phyloP scores from a whole-genome alignment of 92 coral and sea anemone species.

The Desmophyllum pertusum region DNA sequence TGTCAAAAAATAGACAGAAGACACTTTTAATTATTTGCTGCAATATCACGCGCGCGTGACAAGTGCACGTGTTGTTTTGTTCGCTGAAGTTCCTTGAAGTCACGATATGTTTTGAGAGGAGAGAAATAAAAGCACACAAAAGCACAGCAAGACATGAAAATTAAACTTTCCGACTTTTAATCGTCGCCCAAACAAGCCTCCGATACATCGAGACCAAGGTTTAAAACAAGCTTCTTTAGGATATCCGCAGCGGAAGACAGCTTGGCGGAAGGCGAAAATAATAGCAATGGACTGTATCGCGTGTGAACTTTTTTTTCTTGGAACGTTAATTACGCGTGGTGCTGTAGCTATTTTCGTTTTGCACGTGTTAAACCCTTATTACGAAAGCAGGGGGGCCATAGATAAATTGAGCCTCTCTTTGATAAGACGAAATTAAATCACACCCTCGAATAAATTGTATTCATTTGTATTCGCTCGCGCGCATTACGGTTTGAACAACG shows the following conservation, averaged over 20 bases:
- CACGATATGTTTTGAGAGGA: background rate
- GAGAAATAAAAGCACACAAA: background rate
- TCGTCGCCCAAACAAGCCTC: background rate
- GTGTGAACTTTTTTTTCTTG: background rate
- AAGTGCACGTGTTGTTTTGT: background rate
- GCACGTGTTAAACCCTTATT: conserved; percentile 24
- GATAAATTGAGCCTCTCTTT: conserved; percentile 11
- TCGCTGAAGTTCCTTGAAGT: background rate
- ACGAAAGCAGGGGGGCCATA: conserved; percentile 6
- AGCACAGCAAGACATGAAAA: background rate
- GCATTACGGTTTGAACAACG: conserved; percentile 11
- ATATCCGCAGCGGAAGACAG: background rate
- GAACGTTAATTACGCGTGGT: background rate
- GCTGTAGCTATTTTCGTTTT: conserved; percentile 1
- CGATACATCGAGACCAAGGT: too few species aligned
- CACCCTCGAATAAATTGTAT: conserved; percentile 15
- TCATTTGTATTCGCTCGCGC: conserved; percentile 8
- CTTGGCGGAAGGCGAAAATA: conserved; percentile 13
- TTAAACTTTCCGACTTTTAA: conserved; percentile 7
- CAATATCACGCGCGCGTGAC: background rate
- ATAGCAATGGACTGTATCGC: background rate
- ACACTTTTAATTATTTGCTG: background rate
- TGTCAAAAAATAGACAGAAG: conserved; percentile 8
- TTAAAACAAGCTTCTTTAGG: background rate
- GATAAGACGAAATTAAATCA: conserved; percentile 21